Percentiles rank a stretch among this genome's conserved stretches.
Evolutionary conservation across 2,888 invertebrate species (phyloP).

Genomic region (Lasioglossum calceatum): DNA sequence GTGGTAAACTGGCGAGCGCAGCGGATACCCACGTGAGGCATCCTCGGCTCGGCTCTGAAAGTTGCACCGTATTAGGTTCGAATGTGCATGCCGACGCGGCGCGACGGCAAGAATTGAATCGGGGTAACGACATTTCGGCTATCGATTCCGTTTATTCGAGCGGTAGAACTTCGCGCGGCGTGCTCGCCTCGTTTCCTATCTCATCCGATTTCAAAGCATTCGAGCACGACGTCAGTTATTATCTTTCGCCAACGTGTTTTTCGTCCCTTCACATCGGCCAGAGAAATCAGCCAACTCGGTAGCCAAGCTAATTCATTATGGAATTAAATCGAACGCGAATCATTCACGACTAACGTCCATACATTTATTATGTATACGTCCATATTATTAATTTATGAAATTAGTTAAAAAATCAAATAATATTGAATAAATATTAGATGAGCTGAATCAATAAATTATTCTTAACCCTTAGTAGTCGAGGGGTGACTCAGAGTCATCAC

Average conservation of each 20-base stretch:
- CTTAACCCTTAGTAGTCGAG: too few species aligned
- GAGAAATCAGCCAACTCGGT: neutral
- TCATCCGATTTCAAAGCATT: neutral
- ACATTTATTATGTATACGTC: neutral
- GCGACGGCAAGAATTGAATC: slow-evolving; percentile 41
- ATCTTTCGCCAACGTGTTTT: neutral
- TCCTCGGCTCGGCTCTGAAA: slow-evolving; percentile 11
- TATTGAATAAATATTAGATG: too few species aligned
- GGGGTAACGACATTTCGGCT: slow-evolving; percentile 36
- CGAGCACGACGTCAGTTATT: neutral
- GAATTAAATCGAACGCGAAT: neutral
- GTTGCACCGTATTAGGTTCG: slow-evolving; percentile 37
- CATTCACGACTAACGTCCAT: neutral
- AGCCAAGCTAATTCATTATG: neutral
- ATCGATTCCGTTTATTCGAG: slow-evolving; percentile 50
- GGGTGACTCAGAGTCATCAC: too few species aligned
- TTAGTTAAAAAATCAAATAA: too few species aligned
- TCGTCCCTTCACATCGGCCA: neutral
- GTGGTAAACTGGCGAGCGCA: slow-evolving; percentile 16
- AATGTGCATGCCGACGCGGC: slow-evolving; percentile 33
- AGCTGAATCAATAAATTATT: too few species aligned
- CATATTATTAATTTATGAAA: too few species aligned
- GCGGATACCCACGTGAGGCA: slow-evolving; percentile 14
- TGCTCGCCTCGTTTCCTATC: neutral
- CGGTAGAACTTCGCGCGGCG: slow-evolving; percentile 7